Evolutionary conservation across 2,888 invertebrate species (phyloP).

Genomic region (Scrobipalpa atriplicella): DNA sequence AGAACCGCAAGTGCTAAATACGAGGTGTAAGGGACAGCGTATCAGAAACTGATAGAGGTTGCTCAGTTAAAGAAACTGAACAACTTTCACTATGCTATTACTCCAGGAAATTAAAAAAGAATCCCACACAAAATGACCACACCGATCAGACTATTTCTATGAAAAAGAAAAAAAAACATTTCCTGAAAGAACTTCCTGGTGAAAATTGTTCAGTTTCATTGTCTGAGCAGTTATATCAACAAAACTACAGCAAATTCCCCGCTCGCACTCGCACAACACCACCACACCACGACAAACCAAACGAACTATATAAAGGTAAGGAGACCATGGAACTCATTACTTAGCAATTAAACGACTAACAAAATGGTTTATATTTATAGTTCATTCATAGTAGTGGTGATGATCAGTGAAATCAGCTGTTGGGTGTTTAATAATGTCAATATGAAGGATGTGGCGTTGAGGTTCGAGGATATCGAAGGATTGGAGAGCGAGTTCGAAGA

Average conservation of each 20-base stretch:
- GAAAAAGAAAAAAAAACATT: no score
- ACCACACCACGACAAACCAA: neutral
- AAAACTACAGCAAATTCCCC: neutral
- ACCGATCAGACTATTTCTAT: no score
- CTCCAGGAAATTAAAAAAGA: no score
- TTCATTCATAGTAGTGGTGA: neutral
- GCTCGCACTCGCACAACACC: conserved; percentile 12
- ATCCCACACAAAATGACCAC: no score
- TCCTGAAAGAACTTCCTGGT: no score
- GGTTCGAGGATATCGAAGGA: conserved; percentile 19
- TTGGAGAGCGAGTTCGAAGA: conserved; percentile 28
- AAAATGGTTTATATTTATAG: conserved; percentile 2
- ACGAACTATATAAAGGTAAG: conserved; percentile 12
- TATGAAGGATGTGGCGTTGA: conserved; percentile 29
- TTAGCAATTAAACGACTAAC: conserved; percentile 5
- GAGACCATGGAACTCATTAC: conserved; percentile 14
- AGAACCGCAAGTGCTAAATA: no score
- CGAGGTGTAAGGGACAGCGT: no score
- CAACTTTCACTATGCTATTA: no score
- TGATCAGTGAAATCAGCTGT: conserved; percentile 25
- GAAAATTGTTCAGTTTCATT: no score
- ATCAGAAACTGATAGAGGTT: no score
- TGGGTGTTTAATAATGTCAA: conserved; percentile 48
- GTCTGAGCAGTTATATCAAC: no score
- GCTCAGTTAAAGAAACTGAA: no score